Evolutionary conservation across 2,888 invertebrate species (phyloP), one percentile per base, ranked within the genome.

Genomic region (Mythimna impura): DNA sequence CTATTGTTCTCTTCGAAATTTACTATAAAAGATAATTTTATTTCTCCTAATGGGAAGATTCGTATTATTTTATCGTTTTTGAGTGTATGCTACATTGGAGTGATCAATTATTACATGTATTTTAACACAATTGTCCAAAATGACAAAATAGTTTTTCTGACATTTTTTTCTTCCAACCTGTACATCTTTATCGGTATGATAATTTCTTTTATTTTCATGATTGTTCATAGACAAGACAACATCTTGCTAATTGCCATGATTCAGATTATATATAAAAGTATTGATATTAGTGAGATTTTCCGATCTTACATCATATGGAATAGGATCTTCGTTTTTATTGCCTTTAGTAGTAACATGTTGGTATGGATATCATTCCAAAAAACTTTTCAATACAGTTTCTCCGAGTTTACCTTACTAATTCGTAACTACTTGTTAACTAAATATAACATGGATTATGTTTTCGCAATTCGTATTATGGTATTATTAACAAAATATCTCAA

Each of bases 391-490:
- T 20, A n/a, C 1, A 47, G 6, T 50, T 8, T 50, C 6, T 17
- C 5, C 17, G 14, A 58, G 9, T 50, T 17, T 20, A 62, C n/a
- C 4, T 43, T 17, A 2, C 17, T 70, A 22, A 14, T 78, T 9
- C 55, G 43, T 14, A 63, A 73, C 25, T 50, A 47, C 6, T 17
- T 62, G 4, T 20, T 55, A 0, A 52, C 52, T 0, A 55, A 25
- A 25, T 61, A 76, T 52, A 73, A 81, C 34, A 50, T 80, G 12
- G 75, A 83, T 34, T 47, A 66, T 4, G n/a, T 79, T 54, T 77
- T 80, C 60, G 58, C 73, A 12, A 71, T 70, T n/a, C 58, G 70
- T n/a, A 20, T 77, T 52, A n/a, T 52, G n/a, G 52, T 52, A n/a
- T 52, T 52, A 9, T 52, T 52, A 52, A 52, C 52, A 9, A 71